Percentiles rank a stretch among this genome's conserved stretches.
phyloP scores from a whole-genome alignment of 30 jellyfish, hydroid and myxozoan species.

The Hydra vulgaris region DNA sequence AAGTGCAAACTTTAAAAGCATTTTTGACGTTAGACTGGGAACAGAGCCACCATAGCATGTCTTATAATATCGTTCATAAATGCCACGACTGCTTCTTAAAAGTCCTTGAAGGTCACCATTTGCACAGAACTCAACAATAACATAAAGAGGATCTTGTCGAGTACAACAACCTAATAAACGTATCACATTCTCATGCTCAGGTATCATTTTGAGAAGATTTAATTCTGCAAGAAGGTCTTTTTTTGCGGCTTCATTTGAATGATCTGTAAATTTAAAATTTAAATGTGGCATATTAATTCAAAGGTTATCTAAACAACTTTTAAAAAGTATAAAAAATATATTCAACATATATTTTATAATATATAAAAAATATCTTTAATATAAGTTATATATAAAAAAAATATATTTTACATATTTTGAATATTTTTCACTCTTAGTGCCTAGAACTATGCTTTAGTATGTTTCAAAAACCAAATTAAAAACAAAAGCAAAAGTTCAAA shows the following conservation, averaged over 20 bases:
- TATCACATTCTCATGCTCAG: constrained; percentile 85
- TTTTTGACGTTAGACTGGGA: constrained; percentile 66
- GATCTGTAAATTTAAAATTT: constrained; percentile 34
- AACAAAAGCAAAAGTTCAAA: no score
- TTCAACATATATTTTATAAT: background rate
- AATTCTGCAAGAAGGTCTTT: constrained; percentile 81
- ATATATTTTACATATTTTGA: no score
- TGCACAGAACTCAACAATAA: constrained; percentile 87
- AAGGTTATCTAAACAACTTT: no score
- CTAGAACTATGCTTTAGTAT: no score
- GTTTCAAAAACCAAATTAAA: no score
- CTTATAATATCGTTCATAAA: constrained; percentile 62
- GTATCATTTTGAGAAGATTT: constrained; percentile 70
- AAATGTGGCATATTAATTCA: no score
- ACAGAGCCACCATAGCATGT: constrained; percentile 60
- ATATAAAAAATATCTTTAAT: background rate
- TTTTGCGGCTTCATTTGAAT: constrained; percentile 58
- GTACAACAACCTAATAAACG: constrained; percentile 92
- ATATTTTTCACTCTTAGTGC: no score
- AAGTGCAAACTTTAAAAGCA: constrained; percentile 72
- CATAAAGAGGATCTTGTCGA: constrained; percentile 64
- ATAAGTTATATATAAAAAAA: no score
- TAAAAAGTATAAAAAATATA: background rate
- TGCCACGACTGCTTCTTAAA: constrained; percentile 84
- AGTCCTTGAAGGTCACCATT: constrained; percentile 95